phyloP scores from a whole-genome alignment of 2,797 vertebrate species.

The Decapterus maruadsi region DNA sequence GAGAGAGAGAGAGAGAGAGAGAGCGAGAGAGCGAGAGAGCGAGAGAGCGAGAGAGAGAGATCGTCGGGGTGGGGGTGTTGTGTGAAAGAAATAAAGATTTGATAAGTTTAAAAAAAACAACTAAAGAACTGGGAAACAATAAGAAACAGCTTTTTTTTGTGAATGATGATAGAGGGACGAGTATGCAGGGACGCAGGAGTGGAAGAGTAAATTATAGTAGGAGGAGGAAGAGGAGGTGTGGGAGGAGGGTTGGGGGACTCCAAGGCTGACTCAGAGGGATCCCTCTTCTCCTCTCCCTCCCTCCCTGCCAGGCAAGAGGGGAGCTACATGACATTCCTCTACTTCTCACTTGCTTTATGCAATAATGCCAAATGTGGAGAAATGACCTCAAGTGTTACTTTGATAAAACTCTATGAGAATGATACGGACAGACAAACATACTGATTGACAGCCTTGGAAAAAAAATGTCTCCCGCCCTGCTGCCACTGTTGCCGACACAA shows the following conservation, averaged over 20 bases:
- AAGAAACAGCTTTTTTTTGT: slow-evolving; percentile 48
- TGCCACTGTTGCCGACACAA: too few species aligned
- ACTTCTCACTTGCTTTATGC: slow-evolving; percentile 54
- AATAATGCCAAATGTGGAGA: too few species aligned
- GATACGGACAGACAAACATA: too few species aligned
- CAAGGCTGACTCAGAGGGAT: slow-evolving; percentile 79
- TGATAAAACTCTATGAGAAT: too few species aligned
- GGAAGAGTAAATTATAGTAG: slow-evolving; percentile 58
- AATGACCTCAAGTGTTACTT: too few species aligned
- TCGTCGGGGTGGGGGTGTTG: neutral
- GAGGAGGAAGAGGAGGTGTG: slow-evolving; percentile 43
- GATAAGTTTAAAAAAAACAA: slow-evolving; percentile 20
- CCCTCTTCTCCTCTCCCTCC: slow-evolving; percentile 64
- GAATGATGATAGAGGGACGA: slow-evolving; percentile 54
- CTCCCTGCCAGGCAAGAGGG: slow-evolving; percentile 41
- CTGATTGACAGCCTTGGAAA: too few species aligned
- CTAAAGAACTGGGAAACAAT: slow-evolving; percentile 42
- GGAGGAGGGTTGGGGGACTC: slow-evolving; percentile 56
- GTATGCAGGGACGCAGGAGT: slow-evolving; percentile 30
- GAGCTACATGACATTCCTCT: slow-evolving; percentile 53
- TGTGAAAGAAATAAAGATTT: slow-evolving; percentile 39
- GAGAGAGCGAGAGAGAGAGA: neutral
- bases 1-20: slow-evolving; percentile 21
- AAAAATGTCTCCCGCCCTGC: too few species aligned
- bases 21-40: slow-evolving; percentile 22